Evolutionary conservation across 2,797 vertebrate species (phyloP), one percentile per base, ranked within the genome.

Genomic region (Manis pentadactyla): DNA sequence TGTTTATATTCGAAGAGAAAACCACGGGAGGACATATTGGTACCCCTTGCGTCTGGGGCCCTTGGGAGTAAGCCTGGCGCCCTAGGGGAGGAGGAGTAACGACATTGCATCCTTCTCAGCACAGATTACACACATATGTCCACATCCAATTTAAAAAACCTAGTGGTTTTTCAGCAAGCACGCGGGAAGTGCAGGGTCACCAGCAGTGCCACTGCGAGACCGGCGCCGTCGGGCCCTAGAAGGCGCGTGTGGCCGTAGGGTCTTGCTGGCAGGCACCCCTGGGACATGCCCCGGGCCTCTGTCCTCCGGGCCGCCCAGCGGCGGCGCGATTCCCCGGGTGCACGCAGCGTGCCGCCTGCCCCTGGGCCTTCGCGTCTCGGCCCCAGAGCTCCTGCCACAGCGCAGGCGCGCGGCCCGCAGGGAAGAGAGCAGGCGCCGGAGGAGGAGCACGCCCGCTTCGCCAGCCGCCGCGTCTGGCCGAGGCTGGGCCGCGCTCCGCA

Each of bases 1-100:
- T 93, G 74, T 95, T 95, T 96, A 29, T 71, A 57, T 69, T 91
- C 83, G 87, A 93, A 86, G 63, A 77, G 74, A 95, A 46, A 75
- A 68, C 23, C 0, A 21, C 63, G 57, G 55, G 92, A 92, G 17
- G 57, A 53, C 37, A 61, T 51, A 17, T 42, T 29, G 25, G 87
- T 51, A 57, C 83, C 7, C 64, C 31, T 2, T 34, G 25, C 74
- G 4, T 0, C 0, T 10, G 57, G 21, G 15, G 53, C 11, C 51
- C 42, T 10, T 9, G n/a, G 37, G 21, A 34, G 49, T 55, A 68
- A 91, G 59, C 79, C 19, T 49, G 83, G 51, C 23, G 23, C 34
- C 79, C 61, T 46, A 29, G 21, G 46, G 10, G 5, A 42, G 53
- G 49, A 86, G 37, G 71, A 42, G 31, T 39, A 2, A 25, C 39